phyloP scores from a whole-genome alignment of 1,140 invertebrate species.

The Mya arenaria region DNA sequence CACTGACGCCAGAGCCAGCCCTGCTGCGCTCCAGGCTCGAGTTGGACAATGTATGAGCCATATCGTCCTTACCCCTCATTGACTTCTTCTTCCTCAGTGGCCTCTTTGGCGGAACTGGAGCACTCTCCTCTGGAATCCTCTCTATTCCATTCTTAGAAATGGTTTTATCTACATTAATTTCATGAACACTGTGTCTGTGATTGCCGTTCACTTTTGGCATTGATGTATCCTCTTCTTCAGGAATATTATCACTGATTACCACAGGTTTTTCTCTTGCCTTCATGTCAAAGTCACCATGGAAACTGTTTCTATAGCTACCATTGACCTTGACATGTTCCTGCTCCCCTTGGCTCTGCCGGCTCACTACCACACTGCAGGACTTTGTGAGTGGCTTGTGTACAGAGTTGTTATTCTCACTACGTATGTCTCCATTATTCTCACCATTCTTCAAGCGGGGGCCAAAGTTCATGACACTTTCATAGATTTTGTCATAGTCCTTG shows the following conservation, averaged over 20 bases:
- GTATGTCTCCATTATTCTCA: background rate
- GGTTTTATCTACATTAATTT: background rate
- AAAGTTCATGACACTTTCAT: conserved; percentile 41
- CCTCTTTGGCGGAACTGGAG: conserved; percentile 32
- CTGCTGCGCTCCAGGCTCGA: background rate
- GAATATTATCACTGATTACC: background rate
- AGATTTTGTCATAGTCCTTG: conserved; percentile 29
- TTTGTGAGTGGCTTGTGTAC: background rate
- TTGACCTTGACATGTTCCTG: conserved; percentile 8
- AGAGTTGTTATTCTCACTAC: conserved; percentile 36
- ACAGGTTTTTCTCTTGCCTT: background rate
- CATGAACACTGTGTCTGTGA: background rate
- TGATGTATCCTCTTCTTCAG: background rate
- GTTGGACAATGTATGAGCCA: background rate
- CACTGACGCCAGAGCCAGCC: background rate
- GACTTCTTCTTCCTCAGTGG: conserved; percentile 50
- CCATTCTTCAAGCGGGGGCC: conserved; percentile 15
- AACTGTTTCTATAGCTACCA: background rate
- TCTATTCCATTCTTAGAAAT: too few species aligned
- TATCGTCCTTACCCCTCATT: conserved; percentile 12
- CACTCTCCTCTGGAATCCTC: background rate
- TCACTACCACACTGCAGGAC: background rate
- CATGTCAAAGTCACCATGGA: background rate
- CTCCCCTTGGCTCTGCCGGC: background rate
- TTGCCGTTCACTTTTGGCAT: background rate